phyloP scores from a whole-genome alignment of 2,888 invertebrate genomes.

The Caenorhabditis sp. region DNA sequence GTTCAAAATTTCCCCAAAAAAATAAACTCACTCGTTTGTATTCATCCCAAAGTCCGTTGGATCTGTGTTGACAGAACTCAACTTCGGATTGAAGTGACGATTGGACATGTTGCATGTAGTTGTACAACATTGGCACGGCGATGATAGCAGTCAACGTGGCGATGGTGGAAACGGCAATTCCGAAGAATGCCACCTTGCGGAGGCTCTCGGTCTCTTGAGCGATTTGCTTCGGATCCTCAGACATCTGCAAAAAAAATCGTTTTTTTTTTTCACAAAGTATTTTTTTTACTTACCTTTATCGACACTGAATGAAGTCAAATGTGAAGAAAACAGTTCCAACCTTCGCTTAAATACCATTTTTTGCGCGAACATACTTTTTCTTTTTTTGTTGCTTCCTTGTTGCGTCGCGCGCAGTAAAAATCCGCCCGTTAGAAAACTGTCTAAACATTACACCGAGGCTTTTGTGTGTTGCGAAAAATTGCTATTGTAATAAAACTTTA shows the following conservation, averaged over 20 bases:
- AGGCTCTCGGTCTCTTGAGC: slow-evolving; percentile 47
- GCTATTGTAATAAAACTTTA: too few species aligned
- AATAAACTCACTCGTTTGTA: slow-evolving; percentile 51
- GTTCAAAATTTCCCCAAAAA: too few species aligned
- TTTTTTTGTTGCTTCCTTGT: too few species aligned
- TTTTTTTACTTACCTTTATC: too few species aligned
- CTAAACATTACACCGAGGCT: too few species aligned
- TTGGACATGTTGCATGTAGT: slow-evolving; percentile 62
- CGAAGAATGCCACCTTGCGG: slow-evolving; percentile 51
- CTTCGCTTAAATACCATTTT: too few species aligned
- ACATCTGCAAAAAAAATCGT: not conserved
- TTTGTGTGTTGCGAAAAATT: too few species aligned
- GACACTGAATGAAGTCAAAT: too few species aligned
- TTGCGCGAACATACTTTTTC: too few species aligned
- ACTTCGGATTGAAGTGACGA: slow-evolving; percentile 55
- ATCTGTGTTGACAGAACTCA: slow-evolving; percentile 55
- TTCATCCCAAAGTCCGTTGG: slow-evolving; percentile 56
- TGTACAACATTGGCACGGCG: slow-evolving; percentile 60
- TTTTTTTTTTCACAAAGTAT: not conserved
- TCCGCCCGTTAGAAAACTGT: too few species aligned
- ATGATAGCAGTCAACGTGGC: slow-evolving; percentile 58
- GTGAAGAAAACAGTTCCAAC: too few species aligned
- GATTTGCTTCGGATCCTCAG: slow-evolving; percentile 40
- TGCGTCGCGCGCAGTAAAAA: too few species aligned
- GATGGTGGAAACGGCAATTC: slow-evolving; percentile 57